A percentile compares a stretch with the other conserved stretches of the same genome.
phyloP scores from a whole-genome alignment of 2,113 vertebrate genomes.

The Poecilia latipinna region DNA sequence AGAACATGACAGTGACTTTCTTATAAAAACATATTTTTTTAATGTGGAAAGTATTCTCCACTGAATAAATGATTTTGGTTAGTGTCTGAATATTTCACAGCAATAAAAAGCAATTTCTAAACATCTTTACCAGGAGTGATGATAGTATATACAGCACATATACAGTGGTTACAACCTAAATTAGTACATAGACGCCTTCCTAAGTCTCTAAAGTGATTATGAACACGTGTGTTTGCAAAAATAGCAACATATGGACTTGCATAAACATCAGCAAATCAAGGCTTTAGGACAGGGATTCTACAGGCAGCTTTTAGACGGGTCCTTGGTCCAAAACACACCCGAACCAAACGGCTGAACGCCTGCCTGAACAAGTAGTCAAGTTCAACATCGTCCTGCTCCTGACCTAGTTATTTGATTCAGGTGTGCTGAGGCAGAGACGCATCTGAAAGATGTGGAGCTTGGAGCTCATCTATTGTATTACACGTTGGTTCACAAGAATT shows the following conservation, averaged over 20 bases:
- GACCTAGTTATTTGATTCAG: background rate
- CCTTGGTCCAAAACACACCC: background rate
- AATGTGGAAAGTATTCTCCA: too few relatives aligned
- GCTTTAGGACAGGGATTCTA: background rate
- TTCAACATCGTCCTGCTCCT: background rate
- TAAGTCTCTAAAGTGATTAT: background rate
- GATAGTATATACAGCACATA: background rate
- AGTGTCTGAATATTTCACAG: too few relatives aligned
- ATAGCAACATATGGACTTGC: background rate
- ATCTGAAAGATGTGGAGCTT: background rate
- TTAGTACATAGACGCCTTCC: background rate
- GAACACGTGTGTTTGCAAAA: background rate
- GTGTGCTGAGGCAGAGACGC: background rate
- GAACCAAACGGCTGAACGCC: background rate
- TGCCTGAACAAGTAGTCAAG: background rate
- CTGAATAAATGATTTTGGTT: too few relatives aligned
- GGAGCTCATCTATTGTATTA: background rate
- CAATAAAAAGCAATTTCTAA: background rate
- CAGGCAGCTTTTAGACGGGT: background rate
- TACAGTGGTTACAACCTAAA: background rate
- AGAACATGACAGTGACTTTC: too few relatives aligned
- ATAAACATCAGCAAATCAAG: background rate
- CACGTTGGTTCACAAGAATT: background rate
- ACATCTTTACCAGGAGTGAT: background rate
- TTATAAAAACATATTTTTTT: too few relatives aligned